Conservation (phyloP, 2,888 invertebrate genomes). For the Dolichopus griseipennis region DNA sequence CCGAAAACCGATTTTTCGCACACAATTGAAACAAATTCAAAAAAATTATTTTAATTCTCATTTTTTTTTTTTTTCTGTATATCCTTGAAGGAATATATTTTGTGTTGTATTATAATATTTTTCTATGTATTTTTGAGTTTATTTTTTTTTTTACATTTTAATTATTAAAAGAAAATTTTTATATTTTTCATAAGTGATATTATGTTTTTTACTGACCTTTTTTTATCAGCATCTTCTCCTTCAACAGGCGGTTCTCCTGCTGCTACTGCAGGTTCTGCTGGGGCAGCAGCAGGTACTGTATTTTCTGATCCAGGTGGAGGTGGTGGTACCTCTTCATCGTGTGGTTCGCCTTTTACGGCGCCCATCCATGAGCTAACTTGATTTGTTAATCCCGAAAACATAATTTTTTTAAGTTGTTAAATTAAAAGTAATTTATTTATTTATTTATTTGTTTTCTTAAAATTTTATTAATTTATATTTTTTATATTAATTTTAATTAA, state of each 20-base stretch:
- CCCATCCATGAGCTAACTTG: slow-evolving; percentile 88
- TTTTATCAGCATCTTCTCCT: slow-evolving; percentile 38
- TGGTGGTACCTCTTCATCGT: slow-evolving; percentile 69
- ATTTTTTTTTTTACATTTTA: background rate
- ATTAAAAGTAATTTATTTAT: no score
- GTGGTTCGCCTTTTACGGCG: slow-evolving; percentile 62
- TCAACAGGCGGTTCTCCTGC: slow-evolving; percentile 33
- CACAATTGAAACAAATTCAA: slow-evolving; percentile 10
- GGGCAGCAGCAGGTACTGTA: slow-evolving; percentile 27
- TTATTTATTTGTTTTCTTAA: no score
- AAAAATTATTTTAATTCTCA: no score
- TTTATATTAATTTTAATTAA: no score
- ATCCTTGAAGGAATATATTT: background rate
- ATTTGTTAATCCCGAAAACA: slow-evolving; percentile 87
- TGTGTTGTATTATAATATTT: background rate
- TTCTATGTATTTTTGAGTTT: no score
- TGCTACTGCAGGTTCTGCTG: slow-evolving; percentile 25
- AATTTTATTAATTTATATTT: no score
- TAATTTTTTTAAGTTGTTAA: slow-evolving; percentile 34
- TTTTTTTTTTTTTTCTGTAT: slow-evolving; percentile 8
- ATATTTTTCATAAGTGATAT: background rate
- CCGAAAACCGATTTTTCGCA: slow-evolving; percentile 17
- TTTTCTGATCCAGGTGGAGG: slow-evolving; percentile 52
- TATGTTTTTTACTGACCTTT: slow-evolving; percentile 34
- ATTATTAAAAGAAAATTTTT: background rate